phyloP scores from a whole-genome alignment of 2,797 vertebrate genomes.

The Rachycentron canadum region DNA sequence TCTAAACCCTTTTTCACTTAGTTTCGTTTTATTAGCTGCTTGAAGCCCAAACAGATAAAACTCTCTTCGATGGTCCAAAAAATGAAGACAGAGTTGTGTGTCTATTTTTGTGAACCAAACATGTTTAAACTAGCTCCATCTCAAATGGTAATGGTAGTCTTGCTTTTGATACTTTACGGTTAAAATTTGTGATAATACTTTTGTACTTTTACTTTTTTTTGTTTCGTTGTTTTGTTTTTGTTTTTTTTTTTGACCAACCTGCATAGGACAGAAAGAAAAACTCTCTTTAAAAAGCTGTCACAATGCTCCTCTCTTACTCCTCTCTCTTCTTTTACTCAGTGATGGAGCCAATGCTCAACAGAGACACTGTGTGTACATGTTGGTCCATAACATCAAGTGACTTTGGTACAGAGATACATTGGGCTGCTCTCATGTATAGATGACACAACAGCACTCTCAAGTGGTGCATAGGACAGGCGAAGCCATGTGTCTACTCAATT shows the following conservation, averaged over 20 bases:
- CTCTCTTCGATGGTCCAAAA: not conserved
- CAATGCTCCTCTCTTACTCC: not conserved
- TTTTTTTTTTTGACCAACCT: not conserved
- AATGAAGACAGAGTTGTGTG: not conserved
- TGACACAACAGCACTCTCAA: conserved; percentile 60
- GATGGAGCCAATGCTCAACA: not conserved
- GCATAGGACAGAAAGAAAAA: not conserved
- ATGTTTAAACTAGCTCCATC: not conserved
- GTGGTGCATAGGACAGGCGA: conserved; percentile 16
- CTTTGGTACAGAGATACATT: not conserved
- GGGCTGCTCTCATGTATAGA: not conserved
- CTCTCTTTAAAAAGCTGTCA: not conserved
- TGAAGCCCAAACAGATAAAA: not conserved
- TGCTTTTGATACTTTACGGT: not conserved
- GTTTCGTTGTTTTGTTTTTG: no score
- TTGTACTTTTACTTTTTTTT: not conserved
- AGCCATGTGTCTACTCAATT: not conserved
- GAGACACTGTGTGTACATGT: not conserved
- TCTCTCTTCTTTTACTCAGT: not conserved
- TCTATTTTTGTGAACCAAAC: not conserved
- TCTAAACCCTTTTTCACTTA: not conserved
- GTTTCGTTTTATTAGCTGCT: not conserved
- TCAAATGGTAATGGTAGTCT: no score
- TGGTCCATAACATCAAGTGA: not conserved
- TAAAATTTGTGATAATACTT: not conserved